These are phyloP conservation scores for Dromas ardeola DNA, from an alignment of 2,113 vertebrate species.

Conservation along the genomic window DNA sequence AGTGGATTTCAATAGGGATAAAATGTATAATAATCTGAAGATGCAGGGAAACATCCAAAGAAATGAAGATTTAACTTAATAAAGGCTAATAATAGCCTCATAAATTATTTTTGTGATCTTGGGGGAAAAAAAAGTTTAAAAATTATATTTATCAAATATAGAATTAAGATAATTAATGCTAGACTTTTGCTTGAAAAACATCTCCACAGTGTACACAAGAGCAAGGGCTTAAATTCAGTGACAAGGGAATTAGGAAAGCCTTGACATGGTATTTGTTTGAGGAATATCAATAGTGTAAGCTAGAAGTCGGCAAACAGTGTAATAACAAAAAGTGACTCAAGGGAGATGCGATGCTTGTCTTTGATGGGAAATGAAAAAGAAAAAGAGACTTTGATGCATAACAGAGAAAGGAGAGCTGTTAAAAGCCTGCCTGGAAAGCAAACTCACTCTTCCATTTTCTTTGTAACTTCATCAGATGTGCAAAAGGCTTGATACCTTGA, in stretches of 20 bases:
- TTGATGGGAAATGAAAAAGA: not conserved
- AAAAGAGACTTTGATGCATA: not conserved
- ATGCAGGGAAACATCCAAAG: not conserved
- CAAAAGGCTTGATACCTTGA: not conserved
- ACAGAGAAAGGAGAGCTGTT: not conserved
- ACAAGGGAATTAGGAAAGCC: not conserved
- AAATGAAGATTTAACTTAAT: not conserved
- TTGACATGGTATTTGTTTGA: not conserved
- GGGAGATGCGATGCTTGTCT: not conserved
- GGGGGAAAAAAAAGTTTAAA: not conserved
- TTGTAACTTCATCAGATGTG: rapidly evolving
- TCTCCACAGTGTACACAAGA: not conserved
- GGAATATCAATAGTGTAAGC: not conserved
- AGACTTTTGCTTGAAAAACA: not conserved
- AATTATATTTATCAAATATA: not conserved
- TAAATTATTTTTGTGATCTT: not conserved
- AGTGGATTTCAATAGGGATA: not conserved
- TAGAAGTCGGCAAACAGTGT: not conserved
- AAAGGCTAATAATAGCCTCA: not conserved
- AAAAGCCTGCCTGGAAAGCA: not conserved
- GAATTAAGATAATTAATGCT: not conserved
- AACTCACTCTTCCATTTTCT: not conserved
- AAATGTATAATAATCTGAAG: not conserved
- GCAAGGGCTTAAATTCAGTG: not conserved
- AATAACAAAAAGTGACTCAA: not conserved